These are phyloP conservation scores for Pseudolycoriella hygida DNA, from an alignment of 2,888 invertebrate species.

Conservation along the genomic window DNA sequence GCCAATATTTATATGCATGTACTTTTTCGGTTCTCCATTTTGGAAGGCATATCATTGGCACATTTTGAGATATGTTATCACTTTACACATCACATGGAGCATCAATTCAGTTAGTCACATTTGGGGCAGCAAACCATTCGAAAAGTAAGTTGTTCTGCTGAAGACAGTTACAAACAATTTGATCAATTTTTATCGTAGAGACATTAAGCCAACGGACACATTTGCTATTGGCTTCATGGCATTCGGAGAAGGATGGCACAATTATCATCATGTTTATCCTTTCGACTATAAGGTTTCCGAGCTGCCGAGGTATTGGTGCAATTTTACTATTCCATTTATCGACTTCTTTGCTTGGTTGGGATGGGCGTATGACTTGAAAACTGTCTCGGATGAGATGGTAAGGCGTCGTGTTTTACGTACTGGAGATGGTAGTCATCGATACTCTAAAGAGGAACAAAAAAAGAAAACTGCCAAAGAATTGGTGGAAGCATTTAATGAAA, in stretches of 20 bases:
- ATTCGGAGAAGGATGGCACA: slow-evolving; percentile 73
- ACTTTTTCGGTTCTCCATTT: slow-evolving; percentile 26
- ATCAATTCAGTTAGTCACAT: slow-evolving; percentile 92
- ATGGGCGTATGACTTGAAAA: slow-evolving; percentile 60
- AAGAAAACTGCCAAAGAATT: too few species aligned
- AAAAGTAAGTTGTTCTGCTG: slow-evolving; percentile 38
- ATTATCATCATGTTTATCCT: slow-evolving; percentile 60
- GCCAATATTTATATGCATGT: slow-evolving; percentile 62
- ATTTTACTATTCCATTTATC: slow-evolving; percentile 64
- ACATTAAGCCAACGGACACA: slow-evolving; percentile 56
- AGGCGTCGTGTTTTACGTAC: slow-evolving; percentile 49
- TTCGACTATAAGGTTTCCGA: slow-evolving; percentile 53
- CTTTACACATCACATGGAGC: slow-evolving; percentile 80
- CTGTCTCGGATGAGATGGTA: slow-evolving; percentile 35
- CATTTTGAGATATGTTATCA: slow-evolving; percentile 64
- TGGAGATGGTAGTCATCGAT: slow-evolving; percentile 47
- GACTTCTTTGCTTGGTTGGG: slow-evolving; percentile 62
- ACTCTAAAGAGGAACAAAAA: slow-evolving; percentile 16
- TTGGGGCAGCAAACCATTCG: slow-evolving; percentile 83
- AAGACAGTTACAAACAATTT: slow-evolving; percentile 1
- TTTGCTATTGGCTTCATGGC: slow-evolving; percentile 54
- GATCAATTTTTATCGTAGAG: slow-evolving; percentile 28
- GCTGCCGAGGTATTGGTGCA: slow-evolving; percentile 42
- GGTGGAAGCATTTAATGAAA: too few species aligned
- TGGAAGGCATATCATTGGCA: slow-evolving; percentile 70